Evolutionary conservation across 2,113 vertebrate genomes (phyloP).

Genomic region (Dinomys branickii): DNA sequence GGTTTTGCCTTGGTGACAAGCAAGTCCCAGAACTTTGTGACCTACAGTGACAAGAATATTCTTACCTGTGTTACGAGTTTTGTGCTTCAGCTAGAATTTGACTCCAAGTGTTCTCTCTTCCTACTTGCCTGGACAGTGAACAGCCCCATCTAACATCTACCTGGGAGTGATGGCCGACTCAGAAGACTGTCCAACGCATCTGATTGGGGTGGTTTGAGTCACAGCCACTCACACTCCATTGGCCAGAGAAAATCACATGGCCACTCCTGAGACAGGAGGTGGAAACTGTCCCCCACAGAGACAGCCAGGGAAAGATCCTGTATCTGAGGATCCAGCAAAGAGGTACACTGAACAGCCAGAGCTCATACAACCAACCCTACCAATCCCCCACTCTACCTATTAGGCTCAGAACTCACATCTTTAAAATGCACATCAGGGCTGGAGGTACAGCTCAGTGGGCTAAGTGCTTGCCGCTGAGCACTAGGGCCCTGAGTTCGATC

Average conservation of each 20-base stretch:
- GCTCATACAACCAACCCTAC: too few species aligned
- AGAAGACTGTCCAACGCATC: rapidly evolving
- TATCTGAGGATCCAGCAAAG: neutral
- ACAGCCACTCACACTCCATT: rapidly evolving
- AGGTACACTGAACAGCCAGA: neutral
- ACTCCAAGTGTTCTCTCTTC: neutral
- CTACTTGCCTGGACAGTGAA: too few species aligned
- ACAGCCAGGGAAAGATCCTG: neutral
- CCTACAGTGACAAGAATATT: neutral
- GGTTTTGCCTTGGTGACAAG: neutral
- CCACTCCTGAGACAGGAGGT: neutral
- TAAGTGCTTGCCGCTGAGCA: too few species aligned
- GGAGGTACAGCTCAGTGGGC: too few species aligned
- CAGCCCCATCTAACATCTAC: neutral
- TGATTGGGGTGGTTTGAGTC: rapidly evolving
- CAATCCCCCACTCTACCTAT: neutral
- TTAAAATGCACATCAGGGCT: too few species aligned
- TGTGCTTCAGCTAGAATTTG: neutral
- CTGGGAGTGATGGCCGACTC: rapidly evolving
- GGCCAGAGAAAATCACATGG: neutral
- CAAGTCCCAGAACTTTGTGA: neutral
- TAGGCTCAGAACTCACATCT: neutral
- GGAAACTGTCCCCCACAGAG: neutral
- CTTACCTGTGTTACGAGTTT: neutral
- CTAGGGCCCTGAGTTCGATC: too few species aligned